These are phyloP conservation scores for Sigmodon hispidus DNA, from an alignment of 2,113 vertebrate genomes.

Conservation along the genomic window DNA sequence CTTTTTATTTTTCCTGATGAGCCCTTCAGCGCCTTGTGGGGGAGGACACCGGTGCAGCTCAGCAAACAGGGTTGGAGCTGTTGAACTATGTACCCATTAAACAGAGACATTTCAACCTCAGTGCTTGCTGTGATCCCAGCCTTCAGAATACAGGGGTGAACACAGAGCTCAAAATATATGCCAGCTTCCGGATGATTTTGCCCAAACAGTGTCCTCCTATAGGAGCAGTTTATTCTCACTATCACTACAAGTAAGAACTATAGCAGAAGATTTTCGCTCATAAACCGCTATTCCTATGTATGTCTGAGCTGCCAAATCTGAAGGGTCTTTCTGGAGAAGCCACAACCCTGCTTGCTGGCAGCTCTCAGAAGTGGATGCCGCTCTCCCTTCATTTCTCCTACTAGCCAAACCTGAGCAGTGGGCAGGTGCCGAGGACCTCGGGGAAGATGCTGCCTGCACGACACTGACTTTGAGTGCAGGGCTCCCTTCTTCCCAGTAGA, in stretches of 20 bases:
- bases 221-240: background rate
- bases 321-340: background rate
- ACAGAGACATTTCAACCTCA: background rate
- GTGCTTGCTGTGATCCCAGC: background rate
- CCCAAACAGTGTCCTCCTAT: background rate
- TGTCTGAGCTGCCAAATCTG: background rate
- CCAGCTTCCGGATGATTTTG: background rate
- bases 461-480: background rate
- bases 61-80: background rate
- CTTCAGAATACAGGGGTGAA: background rate
- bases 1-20: background rate
- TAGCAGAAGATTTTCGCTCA: background rate
- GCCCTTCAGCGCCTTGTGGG: background rate
- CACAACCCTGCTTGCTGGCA: background rate
- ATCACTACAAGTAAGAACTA: background rate
- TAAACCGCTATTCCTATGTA: background rate
- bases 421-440: background rate
- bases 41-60: background rate
- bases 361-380: background rate
- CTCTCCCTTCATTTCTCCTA: background rate
- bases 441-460: background rate
- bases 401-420: background rate
- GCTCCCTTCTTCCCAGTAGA: background rate
- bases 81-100: background rate
- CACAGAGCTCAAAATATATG: background rate